Conservation (phyloP, 2,113 vertebrate genomes). For the Salvator merianae region DNA sequence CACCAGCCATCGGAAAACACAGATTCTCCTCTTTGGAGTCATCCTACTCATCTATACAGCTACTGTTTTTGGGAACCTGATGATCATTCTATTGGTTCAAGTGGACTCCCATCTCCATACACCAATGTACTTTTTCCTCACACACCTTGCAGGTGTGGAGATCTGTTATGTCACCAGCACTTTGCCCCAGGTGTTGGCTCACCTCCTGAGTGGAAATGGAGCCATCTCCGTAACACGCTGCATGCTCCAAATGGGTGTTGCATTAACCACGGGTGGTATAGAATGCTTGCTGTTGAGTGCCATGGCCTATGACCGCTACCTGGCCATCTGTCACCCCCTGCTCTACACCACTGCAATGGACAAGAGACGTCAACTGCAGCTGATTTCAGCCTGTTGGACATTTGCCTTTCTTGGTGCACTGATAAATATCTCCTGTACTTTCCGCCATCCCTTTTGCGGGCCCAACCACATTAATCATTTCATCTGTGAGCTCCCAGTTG, state of each 20-base stretch:
- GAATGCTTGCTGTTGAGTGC: constrained; percentile 5
- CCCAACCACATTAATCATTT: constrained; percentile 52
- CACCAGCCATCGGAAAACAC: background rate
- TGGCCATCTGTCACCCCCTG: constrained; percentile 20
- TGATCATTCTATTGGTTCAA: background rate
- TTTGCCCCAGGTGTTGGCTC: background rate
- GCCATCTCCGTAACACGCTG: constrained; percentile 7
- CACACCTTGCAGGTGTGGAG: background rate
- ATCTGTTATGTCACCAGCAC: constrained; percentile 13
- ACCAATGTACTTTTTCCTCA: constrained; percentile 24
- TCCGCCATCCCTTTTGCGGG: constrained; percentile 32
- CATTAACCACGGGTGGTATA: background rate
- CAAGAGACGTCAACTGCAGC: background rate
- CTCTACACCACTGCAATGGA: background rate
- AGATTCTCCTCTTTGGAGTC: background rate
- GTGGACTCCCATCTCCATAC: background rate
- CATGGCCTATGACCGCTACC: constrained; percentile 26
- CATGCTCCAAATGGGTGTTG: background rate
- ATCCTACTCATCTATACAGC: background rate
- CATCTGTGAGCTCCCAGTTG: constrained; percentile 61
- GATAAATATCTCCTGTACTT: constrained; percentile 36
- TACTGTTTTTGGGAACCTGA: background rate
- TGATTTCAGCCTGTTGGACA: background rate
- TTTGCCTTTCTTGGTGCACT: background rate
- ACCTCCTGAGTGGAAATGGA: background rate